A percentile compares a stretch with the other conserved stretches of the same genome.
Evolutionary conservation across 2,888 invertebrate species (phyloP).

Genomic region (Stenoptilia bipunctidactyla): DNA sequence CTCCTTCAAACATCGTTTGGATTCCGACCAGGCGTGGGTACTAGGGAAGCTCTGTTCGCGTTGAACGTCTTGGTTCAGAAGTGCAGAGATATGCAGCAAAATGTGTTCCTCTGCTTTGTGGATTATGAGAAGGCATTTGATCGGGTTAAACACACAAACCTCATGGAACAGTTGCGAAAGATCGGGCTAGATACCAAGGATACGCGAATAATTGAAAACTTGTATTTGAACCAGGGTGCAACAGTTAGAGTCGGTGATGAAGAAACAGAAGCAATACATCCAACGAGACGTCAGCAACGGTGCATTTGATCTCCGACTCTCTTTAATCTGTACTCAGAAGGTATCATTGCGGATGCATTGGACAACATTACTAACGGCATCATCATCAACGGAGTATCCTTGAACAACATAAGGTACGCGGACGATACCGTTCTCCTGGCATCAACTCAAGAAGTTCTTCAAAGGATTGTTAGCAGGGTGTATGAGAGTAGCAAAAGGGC

Average conservation of each 20-base stretch:
- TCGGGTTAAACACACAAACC: too few relatives aligned
- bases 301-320: not conserved
- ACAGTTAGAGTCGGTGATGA: not conserved
- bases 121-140: too few relatives aligned
- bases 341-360: not conserved
- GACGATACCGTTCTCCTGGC: not conserved
- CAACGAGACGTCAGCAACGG: not conserved
- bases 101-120: too few relatives aligned
- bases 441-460: not conserved
- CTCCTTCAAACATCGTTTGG: too few relatives aligned
- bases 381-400: not conserved
- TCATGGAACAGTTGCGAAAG: slow-evolving; percentile 2
- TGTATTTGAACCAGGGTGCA: not conserved
- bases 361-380: not conserved
- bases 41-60: too few relatives aligned
- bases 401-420: not conserved
- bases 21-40: too few relatives aligned
- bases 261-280: not conserved
- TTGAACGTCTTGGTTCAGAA: too few relatives aligned
- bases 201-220: not conserved
- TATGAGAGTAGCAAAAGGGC: too few relatives aligned
- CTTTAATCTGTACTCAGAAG: not conserved
- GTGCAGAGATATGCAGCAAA: too few relatives aligned
- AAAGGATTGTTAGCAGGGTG: too few relatives aligned
- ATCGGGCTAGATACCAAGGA: slow-evolving; percentile 10